These are phyloP conservation scores for Melanostoma mellinum DNA, from an alignment of 2,888 invertebrate genomes.

Conservation along the genomic window DNA sequence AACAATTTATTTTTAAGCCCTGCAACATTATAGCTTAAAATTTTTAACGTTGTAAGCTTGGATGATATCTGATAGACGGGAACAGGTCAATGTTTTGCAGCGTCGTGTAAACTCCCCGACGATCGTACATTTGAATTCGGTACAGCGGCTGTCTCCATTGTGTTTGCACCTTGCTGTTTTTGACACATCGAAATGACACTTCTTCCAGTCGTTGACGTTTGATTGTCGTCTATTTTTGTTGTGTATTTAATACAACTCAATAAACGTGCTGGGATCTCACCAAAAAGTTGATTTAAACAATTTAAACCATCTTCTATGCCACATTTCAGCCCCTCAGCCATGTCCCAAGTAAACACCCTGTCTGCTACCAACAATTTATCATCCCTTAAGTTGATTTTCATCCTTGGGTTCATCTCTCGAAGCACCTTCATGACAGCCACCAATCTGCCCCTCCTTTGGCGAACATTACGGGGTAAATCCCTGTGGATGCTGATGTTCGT, in stretches of 20 bases:
- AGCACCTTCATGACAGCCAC: background rate
- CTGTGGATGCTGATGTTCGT: constrained; percentile 14
- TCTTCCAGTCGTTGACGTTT: constrained; percentile 2
- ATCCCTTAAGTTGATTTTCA: background rate
- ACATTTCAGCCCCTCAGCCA: constrained; percentile 2
- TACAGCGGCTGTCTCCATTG: background rate
- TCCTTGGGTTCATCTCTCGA: background rate
- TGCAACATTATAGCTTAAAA: constrained; percentile 9
- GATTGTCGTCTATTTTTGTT: background rate
- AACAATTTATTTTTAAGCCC: constrained; percentile 17
- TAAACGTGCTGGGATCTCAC: background rate
- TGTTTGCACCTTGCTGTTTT: background rate
- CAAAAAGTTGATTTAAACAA: constrained; percentile 5
- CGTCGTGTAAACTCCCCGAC: background rate
- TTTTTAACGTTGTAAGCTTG: constrained; percentile 10
- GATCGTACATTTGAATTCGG: background rate
- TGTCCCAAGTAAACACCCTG: constrained; percentile 4
- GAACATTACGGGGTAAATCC: background rate
- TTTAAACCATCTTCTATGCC: background rate
- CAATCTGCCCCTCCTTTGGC: constrained; percentile 2
- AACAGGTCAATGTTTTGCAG: constrained; percentile 4
- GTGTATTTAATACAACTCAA: background rate
- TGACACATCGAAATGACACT: constrained; percentile 4
- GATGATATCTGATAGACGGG: constrained; percentile 4
- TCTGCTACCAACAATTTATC: constrained; percentile 1